phyloP scores from a whole-genome alignment of 2,797 vertebrate species.

The Pteronotus mesoamericanus region DNA sequence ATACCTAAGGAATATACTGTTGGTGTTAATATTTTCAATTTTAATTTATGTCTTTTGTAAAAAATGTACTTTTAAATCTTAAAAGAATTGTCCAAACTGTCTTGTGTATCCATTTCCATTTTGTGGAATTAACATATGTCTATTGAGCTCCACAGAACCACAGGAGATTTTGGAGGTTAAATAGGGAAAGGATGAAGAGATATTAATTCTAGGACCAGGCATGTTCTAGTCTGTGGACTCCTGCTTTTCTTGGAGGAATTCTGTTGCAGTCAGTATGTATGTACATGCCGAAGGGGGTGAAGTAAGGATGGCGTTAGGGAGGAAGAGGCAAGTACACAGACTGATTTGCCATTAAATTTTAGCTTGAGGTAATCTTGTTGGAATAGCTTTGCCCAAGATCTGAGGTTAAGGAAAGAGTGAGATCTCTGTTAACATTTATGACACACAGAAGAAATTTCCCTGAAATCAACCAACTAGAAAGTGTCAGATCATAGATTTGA shows the following conservation, averaged over 20 bases:
- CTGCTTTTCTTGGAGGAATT: not conserved
- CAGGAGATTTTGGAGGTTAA: not conserved
- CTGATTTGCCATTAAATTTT: not conserved
- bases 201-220: not conserved
- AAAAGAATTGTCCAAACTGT: not conserved
- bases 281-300: not conserved
- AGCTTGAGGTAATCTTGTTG: not conserved
- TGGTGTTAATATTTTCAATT: not conserved
- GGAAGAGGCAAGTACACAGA: rapidly evolving
- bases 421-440: not conserved
- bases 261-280: not conserved
- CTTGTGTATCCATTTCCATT: not conserved
- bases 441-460: not conserved
- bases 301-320: not conserved
- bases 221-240: not conserved
- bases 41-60: not conserved
- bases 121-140: not conserved
- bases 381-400: not conserved
- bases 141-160: not conserved
- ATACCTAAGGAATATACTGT: not conserved
- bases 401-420: not conserved
- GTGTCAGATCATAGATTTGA: not conserved
- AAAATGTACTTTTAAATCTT: not conserved
- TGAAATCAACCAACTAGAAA: not conserved
- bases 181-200: not conserved